These are phyloP conservation scores for Drosophila quadrilineata DNA, from an alignment of 1,140 invertebrate species.

Conservation along the genomic window DNA sequence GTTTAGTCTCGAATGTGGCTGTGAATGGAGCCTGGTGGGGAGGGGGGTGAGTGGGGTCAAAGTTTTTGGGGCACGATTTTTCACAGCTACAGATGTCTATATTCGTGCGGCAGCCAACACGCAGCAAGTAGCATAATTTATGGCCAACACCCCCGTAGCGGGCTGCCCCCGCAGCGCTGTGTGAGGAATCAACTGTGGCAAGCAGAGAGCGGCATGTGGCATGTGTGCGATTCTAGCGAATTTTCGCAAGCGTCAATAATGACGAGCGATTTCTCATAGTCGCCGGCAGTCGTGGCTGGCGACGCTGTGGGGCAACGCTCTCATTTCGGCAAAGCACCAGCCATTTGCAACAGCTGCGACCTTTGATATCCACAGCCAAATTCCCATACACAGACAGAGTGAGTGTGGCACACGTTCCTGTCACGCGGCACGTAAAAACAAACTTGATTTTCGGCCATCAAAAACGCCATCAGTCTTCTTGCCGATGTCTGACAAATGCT, in stretches of 20 bases:
- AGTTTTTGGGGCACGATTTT: conserved; percentile 77
- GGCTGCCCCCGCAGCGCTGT: not conserved
- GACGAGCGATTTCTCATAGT: conserved; percentile 76
- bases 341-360: conserved; percentile 78
- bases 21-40: not conserved
- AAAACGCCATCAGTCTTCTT: conserved; percentile 74
- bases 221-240: conserved; percentile 53
- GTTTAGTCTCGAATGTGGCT: not conserved
- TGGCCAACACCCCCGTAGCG: conserved; percentile 38
- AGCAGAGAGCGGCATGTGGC: not conserved
- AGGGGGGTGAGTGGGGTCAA: conserved; percentile 48
- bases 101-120: conserved; percentile 36
- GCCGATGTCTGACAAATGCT: conserved; percentile 57
- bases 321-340: conserved; percentile 74
- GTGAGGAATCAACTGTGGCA: not conserved
- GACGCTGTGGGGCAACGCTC: conserved; percentile 9
- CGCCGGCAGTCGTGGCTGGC: conserved; percentile 7
- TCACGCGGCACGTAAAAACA: conserved; percentile 70
- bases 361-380: conserved; percentile 65
- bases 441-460: conserved; percentile 78
- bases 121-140: conserved; percentile 67
- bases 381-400: conserved; percentile 42
- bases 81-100: conserved; percentile 76
- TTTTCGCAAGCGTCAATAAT: conserved; percentile 76
- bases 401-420: conserved; percentile 36